Evolutionary conservation across 2,888 invertebrate genomes (phyloP), one percentile per base, ranked within the genome.

Genomic region (Lochmaea capreae): DNA sequence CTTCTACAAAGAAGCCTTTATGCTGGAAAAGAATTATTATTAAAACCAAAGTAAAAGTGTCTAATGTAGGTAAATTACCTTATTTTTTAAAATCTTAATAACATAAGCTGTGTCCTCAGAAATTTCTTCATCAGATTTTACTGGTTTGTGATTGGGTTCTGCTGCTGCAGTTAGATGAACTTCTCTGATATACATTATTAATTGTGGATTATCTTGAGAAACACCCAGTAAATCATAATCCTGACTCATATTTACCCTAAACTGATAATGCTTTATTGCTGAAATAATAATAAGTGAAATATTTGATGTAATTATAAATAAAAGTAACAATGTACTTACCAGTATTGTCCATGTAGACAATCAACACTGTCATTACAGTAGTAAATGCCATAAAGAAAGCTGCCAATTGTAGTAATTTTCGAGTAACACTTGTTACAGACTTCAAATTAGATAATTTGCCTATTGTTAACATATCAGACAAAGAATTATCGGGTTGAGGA

Each of bases 321-420:
- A 16, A 54, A 54, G 26, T 46, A 62, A n/a, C 54, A 65, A 71
- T 58, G 42, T 61, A 76, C 77, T 90, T 87, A 94, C 94, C 94
- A 87, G 92, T 93, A 81, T 93, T 93, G 86, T 94, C 93, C 92
- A 94, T 94, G 86, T 94, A 94, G 79, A 94, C 90, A 61, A 94
- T 90, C 78, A 95, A 89, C 83, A 93, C 89, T 12, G 93, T 93
- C 92, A 94, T 93, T 43, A 94, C 94, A 43, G 93, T 93, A 73
- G 94, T 93, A 88, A 95, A 95, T 11, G 94, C 94, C 76, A 94
- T 88, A 78, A 94, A 89, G 87, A 94, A 95, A 78, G 93, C 88
- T 63, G 92, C 91, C 46, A 93, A 91, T 0, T 94, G 94, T 82
- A 84, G 69, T 3, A 82, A 75, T 71, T 80, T 82, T 65, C 76